Evolutionary conservation across 2,888 invertebrate species (phyloP).

Genomic region (Pelosia muscerda): DNA sequence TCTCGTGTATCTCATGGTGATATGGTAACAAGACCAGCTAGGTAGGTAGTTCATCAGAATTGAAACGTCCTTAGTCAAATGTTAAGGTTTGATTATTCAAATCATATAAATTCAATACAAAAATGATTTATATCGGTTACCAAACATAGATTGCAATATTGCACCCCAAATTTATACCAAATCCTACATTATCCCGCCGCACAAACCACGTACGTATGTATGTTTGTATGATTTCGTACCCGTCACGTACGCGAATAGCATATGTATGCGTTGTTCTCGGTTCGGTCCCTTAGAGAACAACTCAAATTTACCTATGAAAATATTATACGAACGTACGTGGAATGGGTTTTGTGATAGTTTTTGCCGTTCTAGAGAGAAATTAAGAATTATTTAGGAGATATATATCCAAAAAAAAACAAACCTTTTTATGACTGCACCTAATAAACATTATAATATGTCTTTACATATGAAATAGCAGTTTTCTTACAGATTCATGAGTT

Average conservation of each 20-base stretch:
- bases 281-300: constrained; percentile 67
- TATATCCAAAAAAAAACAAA: not conserved
- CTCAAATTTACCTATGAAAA: constrained; percentile 72
- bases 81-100: no score
- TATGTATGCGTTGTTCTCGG: constrained; percentile 58
- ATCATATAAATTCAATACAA: not conserved
- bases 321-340: constrained; percentile 51
- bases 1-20: no score
- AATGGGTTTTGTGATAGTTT: constrained; percentile 29
- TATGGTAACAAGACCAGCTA: no score
- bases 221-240: constrained; percentile 47
- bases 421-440: no score
- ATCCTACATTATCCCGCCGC: constrained; percentile 16
- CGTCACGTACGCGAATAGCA: constrained; percentile 68
- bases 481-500: no score
- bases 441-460: no score
- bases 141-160: constrained; percentile 2
- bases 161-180: constrained; percentile 1
- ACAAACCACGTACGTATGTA: constrained; percentile 16
- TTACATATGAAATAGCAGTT: no score
- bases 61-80: no score
- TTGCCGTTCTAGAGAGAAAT: not conserved
- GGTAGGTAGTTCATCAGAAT: no score
- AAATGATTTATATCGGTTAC: not conserved
- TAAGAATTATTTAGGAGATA: not conserved